Evolutionary conservation across 35 echinoderm and acorn worm genomes (phyloP), one percentile per base, ranked within the genome.

Genomic region (Amphiura filiformis): DNA sequence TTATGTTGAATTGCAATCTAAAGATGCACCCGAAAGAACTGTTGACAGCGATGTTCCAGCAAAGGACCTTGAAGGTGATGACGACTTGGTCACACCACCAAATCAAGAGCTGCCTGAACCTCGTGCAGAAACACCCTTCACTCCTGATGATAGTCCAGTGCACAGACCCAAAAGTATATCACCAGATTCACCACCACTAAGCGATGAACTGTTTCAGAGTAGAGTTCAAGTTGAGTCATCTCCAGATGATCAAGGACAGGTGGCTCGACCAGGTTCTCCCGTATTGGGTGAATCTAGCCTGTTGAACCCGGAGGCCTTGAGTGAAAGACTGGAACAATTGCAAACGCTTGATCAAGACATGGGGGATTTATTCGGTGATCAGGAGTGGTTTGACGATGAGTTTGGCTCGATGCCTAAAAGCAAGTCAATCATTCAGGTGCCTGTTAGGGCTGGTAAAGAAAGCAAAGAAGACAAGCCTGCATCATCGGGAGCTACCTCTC

Each of bases 311-410:
- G 90, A 93, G 57, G 90, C 93, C 11, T 76, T 99, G 7, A 88
- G 87, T 88, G 93, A 94, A 32, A 94, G 86, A 81, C 35, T 94
- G n/a, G 91, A 91, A 37, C 91, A 91, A 36, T 79, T 97, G 75
- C 91, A 93, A 81, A 79, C 78, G 0, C 80, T 99, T 14, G 93
- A 92, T 65, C 82, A 92, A 36, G 93, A 99, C 49, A 86, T 99
- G 41, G 90, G 84, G 0, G 96, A 99, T 82, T 39, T 99, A 0
- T 94, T 94, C 82, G 96, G 96, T n/a, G 96, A 93, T 31, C 92
- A 92, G 65, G 96, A 99, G 41, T 99, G 96, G 96, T 99, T 99
- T 82, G 96, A 99, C 81, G 96, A 99, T 65, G 96, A 99, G 33
- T 99, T 99, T 86, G 90, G 93, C 57, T 93, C 96, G 13, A 99